Base-by-base conservation (phyloP, 2,113 vertebrate species). In the Ardeotis arabs region DNA sequence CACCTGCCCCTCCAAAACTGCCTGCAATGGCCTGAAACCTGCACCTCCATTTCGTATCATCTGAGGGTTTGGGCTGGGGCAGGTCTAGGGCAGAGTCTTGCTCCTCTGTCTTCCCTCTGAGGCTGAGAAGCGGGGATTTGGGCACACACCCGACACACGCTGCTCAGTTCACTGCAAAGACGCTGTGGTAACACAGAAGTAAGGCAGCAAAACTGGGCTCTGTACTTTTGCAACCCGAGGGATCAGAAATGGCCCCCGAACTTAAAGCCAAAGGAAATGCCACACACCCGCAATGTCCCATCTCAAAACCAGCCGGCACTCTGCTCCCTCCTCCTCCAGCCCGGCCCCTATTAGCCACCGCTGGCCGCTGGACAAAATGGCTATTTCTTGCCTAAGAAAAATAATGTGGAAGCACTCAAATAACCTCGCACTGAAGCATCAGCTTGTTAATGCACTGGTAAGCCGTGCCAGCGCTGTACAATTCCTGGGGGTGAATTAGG, bases 401-500 rank as follows among this genome's bases (percentile, higher is more conserved):
- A 91, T 44, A 94, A 90, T 28, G 77, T 87, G 77, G 93, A 91
- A 92, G 92, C 83, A 95, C 93, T 97, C 90, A 91, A 91, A 97
- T 96, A 93, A 96, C 95, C 97, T 88, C 62, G 10, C 9, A 35
- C 82, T 37, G 89, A 96, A 95, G 97, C 96, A 94, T 94, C 93
- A 89, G 95, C 96, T 94, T 78, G 83, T 91, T 97, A 97, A 96
- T 97, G 95, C 88, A 84, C 64, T 95, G 94, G 87, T 78, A 95
- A 96, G 85, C 19, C 93, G 22, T 87, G 96, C 96, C 96, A 97
- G 84, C n/a, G 1, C 91, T 84, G 87, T 86, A 92, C 95, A 96
- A 93, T 96, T 97, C 96, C 97, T 96, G 91, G 80, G 97, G 96
- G 93, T 95, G 96, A 97, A 97, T 96, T 97, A 97, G 97, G 97